phyloP scores from a whole-genome alignment of 2,888 invertebrate genomes.

The Himalopsyche kuldschensis region DNA sequence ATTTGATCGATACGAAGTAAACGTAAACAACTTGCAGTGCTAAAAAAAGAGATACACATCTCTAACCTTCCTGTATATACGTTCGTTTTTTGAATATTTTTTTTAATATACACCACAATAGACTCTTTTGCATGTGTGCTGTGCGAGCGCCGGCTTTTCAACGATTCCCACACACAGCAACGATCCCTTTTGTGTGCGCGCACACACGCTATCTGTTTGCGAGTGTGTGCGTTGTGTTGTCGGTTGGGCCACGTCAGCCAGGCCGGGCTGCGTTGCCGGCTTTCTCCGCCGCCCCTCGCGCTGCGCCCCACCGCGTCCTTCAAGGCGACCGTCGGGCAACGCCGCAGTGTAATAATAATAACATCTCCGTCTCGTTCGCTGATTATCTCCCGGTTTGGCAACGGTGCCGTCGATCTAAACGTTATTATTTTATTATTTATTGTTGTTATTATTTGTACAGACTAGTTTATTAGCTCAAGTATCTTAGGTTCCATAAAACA shows the following conservation, averaged over 20 bases:
- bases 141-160: neutral
- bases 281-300: slow-evolving; percentile 42
- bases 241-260: neutral
- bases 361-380: neutral
- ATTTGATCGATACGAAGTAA: no score
- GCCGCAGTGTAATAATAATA: slow-evolving; percentile 37
- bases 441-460: neutral
- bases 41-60: no score
- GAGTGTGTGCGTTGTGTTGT: neutral
- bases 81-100: neutral
- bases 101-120: neutral
- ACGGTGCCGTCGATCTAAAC: neutral
- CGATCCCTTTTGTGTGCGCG: neutral
- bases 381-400: neutral
- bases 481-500: no score
- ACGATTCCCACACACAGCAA: neutral
- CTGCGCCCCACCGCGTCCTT: slow-evolving; percentile 43
- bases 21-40: no score
- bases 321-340: slow-evolving; percentile 41
- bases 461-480: neutral
- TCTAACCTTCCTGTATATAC: neutral
- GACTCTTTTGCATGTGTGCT: neutral
- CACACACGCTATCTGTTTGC: neutral
- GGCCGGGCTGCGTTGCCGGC: slow-evolving; percentile 13
- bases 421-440: neutral